Evolutionary conservation across 1,140 invertebrate genomes (phyloP), one percentile per base, ranked within the genome.

Genomic region (Drosophila chauvacae): DNA sequence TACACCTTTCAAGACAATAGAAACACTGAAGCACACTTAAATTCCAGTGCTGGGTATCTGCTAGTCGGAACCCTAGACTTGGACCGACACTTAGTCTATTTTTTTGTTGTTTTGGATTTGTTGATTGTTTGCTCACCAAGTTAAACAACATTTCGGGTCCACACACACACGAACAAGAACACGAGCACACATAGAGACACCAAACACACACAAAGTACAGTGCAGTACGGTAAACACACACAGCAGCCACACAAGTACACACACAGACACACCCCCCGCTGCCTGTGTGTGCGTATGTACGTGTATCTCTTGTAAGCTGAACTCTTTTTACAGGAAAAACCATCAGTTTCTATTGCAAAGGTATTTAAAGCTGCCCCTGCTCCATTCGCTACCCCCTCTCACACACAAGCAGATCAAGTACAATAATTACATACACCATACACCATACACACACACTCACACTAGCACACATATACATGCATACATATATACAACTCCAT

Each of bases 271-370:
- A 47, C 23, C 20, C 60, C 47, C 37, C 35, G 41, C 76, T 79
- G 73, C 48, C 65, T 77, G 44, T 78, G 56, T 78, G 63, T 81
- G 61, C 85, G 63, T 87, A 78, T 77, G 69, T 81, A 65, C 82
- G 82, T 74, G 62, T 85, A 81, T 73, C 69, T 81, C 77, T 90
- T 90, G 84, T 90, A 90, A 88, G 84, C 85, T 88, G 60, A 88
- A 90, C 85, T 86, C 84, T 91, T 86, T 92, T 92, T 92, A 81
- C 90, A 91, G 90, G 90, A 91, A 91, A 90, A 91, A 91, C 87
- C 90, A 91, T 91, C 90, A 91, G 73, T 91, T 91, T 88, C 72
- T 91, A 77, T 91, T 91, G 78, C 90, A 91, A 90, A 91, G 90
- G 90, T 91, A 91, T 91, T 91, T 91, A 90, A 90, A 90, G 79